Evolutionary conservation across 1,140 invertebrate genomes (phyloP).

Genomic region (Paracyclopina nana): DNA sequence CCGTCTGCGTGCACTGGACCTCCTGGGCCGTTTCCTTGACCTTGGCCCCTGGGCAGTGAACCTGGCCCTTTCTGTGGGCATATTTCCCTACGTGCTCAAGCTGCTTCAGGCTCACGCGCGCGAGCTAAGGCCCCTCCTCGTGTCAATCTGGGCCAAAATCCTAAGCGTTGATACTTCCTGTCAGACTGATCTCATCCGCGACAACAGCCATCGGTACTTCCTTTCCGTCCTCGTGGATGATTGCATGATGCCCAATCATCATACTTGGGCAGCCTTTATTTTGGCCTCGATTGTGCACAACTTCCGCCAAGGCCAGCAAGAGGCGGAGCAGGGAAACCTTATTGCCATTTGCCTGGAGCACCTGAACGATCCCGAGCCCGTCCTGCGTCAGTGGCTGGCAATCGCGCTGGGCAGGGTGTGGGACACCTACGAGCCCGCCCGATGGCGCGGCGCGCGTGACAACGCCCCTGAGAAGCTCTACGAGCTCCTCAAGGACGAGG

Average conservation of each 20-base stretch:
- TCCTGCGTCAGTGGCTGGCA: slow-evolving; percentile 72
- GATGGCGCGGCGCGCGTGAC: slow-evolving; percentile 89
- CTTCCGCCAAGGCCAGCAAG: slow-evolving; percentile 63
- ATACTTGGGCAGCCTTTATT: slow-evolving; percentile 54
- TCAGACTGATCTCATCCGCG: slow-evolving; percentile 70
- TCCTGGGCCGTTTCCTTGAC: slow-evolving; percentile 85
- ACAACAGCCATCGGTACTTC: slow-evolving; percentile 88
- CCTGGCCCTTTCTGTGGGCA: slow-evolving; percentile 83
- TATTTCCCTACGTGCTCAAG: slow-evolving; percentile 96
- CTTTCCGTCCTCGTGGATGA: slow-evolving; percentile 65
- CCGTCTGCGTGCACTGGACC: slow-evolving; percentile 73
- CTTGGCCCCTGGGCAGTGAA: slow-evolving; percentile 93
- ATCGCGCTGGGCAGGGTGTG: slow-evolving; percentile 82
- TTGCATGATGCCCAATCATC: slow-evolving; percentile 42
- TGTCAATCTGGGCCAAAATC: slow-evolving; percentile 99
- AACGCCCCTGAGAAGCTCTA: slow-evolving; percentile 84
- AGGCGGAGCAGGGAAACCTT: slow-evolving; percentile 39
- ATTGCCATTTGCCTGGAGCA: slow-evolving; percentile 68
- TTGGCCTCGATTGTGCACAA: slow-evolving; percentile 77
- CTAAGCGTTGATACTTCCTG: slow-evolving; percentile 81
- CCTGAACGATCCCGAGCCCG: slow-evolving; percentile 33
- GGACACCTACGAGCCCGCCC: slow-evolving; percentile 74
- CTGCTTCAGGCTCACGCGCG: slow-evolving; percentile 29
- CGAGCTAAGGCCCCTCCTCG: slow-evolving; percentile 73
- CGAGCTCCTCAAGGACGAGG: slow-evolving; percentile 48